These are phyloP conservation scores for Anarhynchus alexandrinus DNA, from an alignment of 2,113 vertebrate genomes.

Conservation along the genomic window DNA sequence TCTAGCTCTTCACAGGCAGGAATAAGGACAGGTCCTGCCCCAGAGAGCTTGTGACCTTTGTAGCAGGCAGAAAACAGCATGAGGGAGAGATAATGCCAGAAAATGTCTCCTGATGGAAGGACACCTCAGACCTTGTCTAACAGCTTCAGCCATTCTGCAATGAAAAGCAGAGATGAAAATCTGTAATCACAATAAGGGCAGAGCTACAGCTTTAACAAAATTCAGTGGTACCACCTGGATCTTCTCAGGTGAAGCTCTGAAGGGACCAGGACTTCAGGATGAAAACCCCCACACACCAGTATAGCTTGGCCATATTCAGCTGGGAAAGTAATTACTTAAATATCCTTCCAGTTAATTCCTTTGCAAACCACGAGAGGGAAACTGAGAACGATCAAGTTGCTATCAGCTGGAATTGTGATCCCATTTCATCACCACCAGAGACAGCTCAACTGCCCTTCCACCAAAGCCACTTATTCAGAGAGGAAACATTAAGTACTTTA, in stretches of 20 bases:
- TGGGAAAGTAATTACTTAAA: slow-evolving; percentile 9
- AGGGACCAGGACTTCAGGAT: neutral
- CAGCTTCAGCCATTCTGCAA: neutral
- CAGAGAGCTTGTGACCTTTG: neutral
- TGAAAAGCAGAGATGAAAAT: neutral
- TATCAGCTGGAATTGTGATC: slow-evolving; percentile 1
- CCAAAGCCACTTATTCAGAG: neutral
- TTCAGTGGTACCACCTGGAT: neutral
- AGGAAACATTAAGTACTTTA: neutral
- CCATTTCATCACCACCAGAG: neutral
- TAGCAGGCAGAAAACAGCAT: neutral
- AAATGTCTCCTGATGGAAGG: neutral
- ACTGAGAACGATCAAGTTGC: neutral
- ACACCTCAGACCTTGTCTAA: neutral
- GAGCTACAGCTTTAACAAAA: neutral
- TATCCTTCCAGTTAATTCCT: slow-evolving; percentile 27
- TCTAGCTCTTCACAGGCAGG: neutral
- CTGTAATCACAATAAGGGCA: neutral
- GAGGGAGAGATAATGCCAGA: neutral
- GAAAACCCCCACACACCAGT: neutral
- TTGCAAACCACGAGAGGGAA: slow-evolving; percentile 48
- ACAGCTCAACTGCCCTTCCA: neutral
- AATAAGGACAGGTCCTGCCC: neutral
- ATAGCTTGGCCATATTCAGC: neutral
- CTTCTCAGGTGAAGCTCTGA: neutral